Evolutionary conservation across 2,888 invertebrate genomes (phyloP).

Genomic region (Xanthia icteritia): DNA sequence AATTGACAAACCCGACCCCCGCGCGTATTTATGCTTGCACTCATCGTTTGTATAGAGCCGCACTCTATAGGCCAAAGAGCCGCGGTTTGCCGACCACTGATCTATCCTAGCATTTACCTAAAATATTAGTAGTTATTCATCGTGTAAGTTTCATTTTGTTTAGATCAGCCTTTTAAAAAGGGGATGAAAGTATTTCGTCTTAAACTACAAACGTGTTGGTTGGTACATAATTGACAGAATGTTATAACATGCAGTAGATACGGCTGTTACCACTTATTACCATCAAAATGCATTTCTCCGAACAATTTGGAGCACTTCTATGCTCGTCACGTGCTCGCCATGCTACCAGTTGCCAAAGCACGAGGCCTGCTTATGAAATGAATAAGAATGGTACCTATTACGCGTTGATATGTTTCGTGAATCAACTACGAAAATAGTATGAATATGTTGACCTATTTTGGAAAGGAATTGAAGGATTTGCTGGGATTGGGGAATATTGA

Average conservation of each 20-base stretch:
- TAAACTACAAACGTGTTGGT: too few relatives aligned
- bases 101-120: too few relatives aligned
- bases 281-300: conserved; percentile 35
- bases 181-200: background rate
- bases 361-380: conserved; percentile 51
- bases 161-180: too few relatives aligned
- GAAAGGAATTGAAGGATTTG: background rate
- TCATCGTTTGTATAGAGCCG: too few relatives aligned
- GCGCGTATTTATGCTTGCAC: too few relatives aligned
- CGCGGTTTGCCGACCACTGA: too few relatives aligned
- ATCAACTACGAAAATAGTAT: background rate
- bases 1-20: too few relatives aligned
- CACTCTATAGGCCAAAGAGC: too few relatives aligned
- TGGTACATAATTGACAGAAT: background rate
- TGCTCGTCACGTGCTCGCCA: conserved; percentile 33
- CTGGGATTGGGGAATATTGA: background rate
- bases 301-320: conserved; percentile 10
- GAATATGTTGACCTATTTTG: conserved; percentile 29
- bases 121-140: too few relatives aligned
- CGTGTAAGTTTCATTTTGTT: too few relatives aligned
- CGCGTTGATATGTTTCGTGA: conserved; percentile 11
- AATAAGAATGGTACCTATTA: conserved; percentile 40
- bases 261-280: background rate
- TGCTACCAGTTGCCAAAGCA: conserved; percentile 34
- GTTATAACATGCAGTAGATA: background rate